Evolutionary conservation across 2,113 vertebrate genomes (phyloP).

Genomic region (Malaclemys terrapin): DNA sequence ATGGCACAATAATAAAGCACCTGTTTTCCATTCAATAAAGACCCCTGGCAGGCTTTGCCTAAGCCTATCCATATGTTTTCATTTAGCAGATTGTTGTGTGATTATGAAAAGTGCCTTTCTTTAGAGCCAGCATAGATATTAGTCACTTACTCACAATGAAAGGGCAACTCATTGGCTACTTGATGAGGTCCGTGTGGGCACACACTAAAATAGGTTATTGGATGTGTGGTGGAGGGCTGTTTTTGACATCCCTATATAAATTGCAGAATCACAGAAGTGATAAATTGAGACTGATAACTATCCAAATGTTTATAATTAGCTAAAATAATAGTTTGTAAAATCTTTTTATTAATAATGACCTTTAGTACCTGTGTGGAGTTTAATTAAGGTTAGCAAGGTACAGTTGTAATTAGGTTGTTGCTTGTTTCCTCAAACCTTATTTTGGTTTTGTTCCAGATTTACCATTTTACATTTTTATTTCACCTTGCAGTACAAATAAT

Average conservation of each 20-base stretch:
- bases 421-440: neutral
- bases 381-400: constrained; percentile 11
- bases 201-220: constrained; percentile 13
- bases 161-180: constrained; percentile 82
- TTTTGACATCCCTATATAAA: neutral
- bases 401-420: neutral
- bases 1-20: constrained; percentile 90
- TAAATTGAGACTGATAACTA: constrained; percentile 23
- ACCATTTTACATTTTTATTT: neutral
- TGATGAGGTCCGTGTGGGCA: constrained; percentile 76
- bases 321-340: constrained; percentile 9
- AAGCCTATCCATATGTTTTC: constrained; percentile 89
- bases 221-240: neutral
- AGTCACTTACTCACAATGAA: constrained; percentile 86
- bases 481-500: neutral
- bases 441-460: neutral
- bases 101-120: constrained; percentile 96
- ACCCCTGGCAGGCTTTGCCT: constrained; percentile 88
- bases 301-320: constrained; percentile 22
- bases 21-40: constrained; percentile 95
- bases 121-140: constrained; percentile 85
- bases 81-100: constrained; percentile 91
- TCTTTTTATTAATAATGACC: constrained; percentile 5
- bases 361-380: neutral
- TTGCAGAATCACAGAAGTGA: neutral